Evolutionary conservation across 2,888 invertebrate species (phyloP).

Genomic region (Rotaria macrura): DNA sequence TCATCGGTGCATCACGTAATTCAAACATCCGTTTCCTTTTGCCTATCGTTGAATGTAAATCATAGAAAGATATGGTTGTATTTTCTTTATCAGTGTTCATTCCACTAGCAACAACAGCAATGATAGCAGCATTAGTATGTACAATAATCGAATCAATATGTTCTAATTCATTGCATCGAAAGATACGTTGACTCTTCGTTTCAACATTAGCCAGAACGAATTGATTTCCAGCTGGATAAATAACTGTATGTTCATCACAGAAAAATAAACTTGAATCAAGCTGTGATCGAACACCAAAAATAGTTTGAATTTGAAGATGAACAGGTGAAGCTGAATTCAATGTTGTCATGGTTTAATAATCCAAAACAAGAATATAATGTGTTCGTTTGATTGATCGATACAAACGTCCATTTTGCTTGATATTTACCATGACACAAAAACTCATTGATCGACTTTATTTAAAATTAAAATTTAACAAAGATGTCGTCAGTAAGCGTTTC

Average conservation of each 20-base stretch:
- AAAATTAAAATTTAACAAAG: background rate
- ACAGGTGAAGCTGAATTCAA: background rate
- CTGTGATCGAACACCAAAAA: background rate
- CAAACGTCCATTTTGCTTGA: background rate
- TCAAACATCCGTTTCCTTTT: background rate
- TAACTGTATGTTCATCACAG: background rate
- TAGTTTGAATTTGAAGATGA: background rate
- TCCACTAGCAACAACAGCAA: background rate
- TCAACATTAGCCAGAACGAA: background rate
- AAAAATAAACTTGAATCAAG: background rate
- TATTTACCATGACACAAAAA: background rate
- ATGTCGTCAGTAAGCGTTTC: background rate
- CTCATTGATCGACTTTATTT: background rate
- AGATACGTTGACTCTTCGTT: slow-evolving; percentile 4
- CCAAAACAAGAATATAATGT: background rate
- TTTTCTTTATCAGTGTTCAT: background rate
- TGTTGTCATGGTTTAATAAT: background rate
- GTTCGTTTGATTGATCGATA: background rate
- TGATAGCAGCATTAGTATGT: background rate
- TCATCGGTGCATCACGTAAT: background rate
- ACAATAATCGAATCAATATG: background rate
- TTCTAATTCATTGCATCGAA: background rate
- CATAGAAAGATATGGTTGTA: background rate
- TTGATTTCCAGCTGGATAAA: slow-evolving; percentile 10
- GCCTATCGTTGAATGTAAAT: background rate